These are phyloP conservation scores for Odontamblyopus lacepedii DNA, from an alignment of 2,797 vertebrate genomes.

Conservation along the genomic window DNA sequence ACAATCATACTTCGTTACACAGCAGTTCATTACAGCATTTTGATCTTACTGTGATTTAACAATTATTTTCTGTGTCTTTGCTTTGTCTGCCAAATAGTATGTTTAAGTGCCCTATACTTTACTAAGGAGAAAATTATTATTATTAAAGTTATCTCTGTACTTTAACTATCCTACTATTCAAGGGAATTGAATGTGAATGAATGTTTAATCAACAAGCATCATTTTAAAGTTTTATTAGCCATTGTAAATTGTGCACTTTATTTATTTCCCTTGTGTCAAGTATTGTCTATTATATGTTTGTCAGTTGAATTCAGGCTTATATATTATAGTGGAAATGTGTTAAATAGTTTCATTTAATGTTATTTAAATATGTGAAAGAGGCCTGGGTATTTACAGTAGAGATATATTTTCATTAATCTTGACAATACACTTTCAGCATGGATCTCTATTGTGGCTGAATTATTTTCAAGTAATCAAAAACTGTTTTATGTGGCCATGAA, in stretches of 20 bases:
- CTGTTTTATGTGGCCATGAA: slow-evolving; percentile 14
- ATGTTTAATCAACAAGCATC: slow-evolving; percentile 52
- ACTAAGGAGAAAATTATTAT: slow-evolving; percentile 11
- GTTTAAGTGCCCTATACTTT: too few relatives aligned
- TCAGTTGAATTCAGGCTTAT: slow-evolving; percentile 38
- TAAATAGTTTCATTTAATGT: neutral
- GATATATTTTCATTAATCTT: slow-evolving; percentile 3
- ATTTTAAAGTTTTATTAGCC: slow-evolving; percentile 61
- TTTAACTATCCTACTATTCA: slow-evolving; percentile 62
- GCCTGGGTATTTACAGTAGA: slow-evolving; percentile 10
- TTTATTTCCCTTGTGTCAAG: slow-evolving; percentile 56
- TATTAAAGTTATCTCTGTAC: slow-evolving; percentile 54
- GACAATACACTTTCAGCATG: slow-evolving; percentile 5
- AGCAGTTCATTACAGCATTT: slow-evolving; percentile 46
- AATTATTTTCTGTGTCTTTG: slow-evolving; percentile 70
- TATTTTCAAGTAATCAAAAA: slow-evolving; percentile 16
- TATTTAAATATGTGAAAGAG: slow-evolving; percentile 10
- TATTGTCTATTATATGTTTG: slow-evolving; percentile 40
- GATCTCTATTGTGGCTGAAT: neutral
- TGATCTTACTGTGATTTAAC: slow-evolving; percentile 60
- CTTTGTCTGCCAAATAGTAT: slow-evolving; percentile 69
- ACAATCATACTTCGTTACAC: slow-evolving; percentile 28
- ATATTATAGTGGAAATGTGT: slow-evolving; percentile 17
- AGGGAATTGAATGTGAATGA: slow-evolving; percentile 40
- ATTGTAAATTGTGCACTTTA: slow-evolving; percentile 62